Evolutionary conservation across 2,888 invertebrate genomes (phyloP), one percentile per base, ranked within the genome.

Genomic region (Prosopocoilus inquinatus): DNA sequence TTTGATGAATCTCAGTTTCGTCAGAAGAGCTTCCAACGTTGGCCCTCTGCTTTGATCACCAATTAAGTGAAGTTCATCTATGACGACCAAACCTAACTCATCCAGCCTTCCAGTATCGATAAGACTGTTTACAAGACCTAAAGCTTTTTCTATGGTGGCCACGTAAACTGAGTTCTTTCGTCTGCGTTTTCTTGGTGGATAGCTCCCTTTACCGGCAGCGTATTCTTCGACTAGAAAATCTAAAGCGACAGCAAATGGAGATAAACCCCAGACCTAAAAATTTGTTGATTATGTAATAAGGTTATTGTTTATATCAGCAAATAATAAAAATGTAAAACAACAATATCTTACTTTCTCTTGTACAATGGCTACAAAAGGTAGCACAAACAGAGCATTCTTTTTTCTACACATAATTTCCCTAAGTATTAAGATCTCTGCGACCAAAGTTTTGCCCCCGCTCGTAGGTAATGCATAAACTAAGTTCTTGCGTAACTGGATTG

Each of bases 391-490:
- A 9, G 87, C 93, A 82, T 96, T 93, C 65, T 84, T 88, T 69
- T 88, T 86, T 50, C 86, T 82, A 62, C 90, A 88, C 8, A 96
- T 75, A 4, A 97, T 78, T 79, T 96, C 94, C 41, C 88, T 81
- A 12, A 97, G 78, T 82, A 98, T 94, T 46, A 98, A 80, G 57
- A 98, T 90, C 78, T 98, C 98, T 0, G 98, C 96, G 9, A 98
- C 96, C 28, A 98, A 79, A 1, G 98, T 98, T 80, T 98, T 98
- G 0, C 97, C 98, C 1, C 97, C 97, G 71, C 96, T 96, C 0
- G 97, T 98, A 0, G 98, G 97, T 39, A 97, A 76, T 0, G 94
- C 92, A 71, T 96, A 94, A 57, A 98, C 88, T 41, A 97, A 81
- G 79, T 98, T 98, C 61, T 81, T 82, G 38, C 88, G 83, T 9